phyloP scores from a whole-genome alignment of 2,888 invertebrate genomes.

The Vesta saturnalis region DNA sequence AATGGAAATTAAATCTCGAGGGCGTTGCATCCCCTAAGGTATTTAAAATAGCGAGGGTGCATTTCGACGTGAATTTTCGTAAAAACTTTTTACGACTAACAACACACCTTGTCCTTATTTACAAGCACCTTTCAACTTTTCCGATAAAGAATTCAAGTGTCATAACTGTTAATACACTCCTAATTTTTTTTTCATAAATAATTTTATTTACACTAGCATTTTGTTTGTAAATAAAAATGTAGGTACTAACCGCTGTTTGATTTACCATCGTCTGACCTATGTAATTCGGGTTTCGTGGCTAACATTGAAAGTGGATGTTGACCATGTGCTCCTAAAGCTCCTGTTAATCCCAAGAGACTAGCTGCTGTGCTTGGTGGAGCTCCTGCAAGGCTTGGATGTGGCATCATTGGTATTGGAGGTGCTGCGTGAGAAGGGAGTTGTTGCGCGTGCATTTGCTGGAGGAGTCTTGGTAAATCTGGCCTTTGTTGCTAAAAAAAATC shows the following conservation, averaged over 20 bases:
- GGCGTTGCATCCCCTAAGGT: constrained; percentile 31
- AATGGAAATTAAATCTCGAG: constrained; percentile 46
- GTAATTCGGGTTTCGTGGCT: constrained; percentile 80
- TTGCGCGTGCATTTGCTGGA: constrained; percentile 95
- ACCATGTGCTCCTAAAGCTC: constrained; percentile 72
- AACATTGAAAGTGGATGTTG: constrained; percentile 82
- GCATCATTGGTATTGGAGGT: constrained; percentile 77
- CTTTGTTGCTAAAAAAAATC: constrained; percentile 80
- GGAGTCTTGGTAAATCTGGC: constrained; percentile 81
- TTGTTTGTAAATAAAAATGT: neutral
- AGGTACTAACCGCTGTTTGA: constrained; percentile 75
- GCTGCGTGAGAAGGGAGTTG: constrained; percentile 80
- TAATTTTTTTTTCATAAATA: neutral
- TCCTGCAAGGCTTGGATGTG: constrained; percentile 71
- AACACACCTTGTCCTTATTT: constrained; percentile 21
- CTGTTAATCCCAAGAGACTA: constrained; percentile 68
- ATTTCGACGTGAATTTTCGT: constrained; percentile 24
- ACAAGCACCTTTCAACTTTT: constrained; percentile 15
- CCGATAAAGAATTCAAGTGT: neutral
- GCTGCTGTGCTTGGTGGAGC: constrained; percentile 67
- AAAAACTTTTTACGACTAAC: constrained; percentile 23
- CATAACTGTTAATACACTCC: neutral
- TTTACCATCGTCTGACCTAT: constrained; percentile 79
- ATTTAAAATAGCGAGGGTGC: constrained; percentile 31
- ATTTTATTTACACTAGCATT: neutral